Evolutionary conservation across 1,140 invertebrate species (phyloP), one percentile per base, ranked within the genome.

Genomic region (Drosophila miranda): DNA sequence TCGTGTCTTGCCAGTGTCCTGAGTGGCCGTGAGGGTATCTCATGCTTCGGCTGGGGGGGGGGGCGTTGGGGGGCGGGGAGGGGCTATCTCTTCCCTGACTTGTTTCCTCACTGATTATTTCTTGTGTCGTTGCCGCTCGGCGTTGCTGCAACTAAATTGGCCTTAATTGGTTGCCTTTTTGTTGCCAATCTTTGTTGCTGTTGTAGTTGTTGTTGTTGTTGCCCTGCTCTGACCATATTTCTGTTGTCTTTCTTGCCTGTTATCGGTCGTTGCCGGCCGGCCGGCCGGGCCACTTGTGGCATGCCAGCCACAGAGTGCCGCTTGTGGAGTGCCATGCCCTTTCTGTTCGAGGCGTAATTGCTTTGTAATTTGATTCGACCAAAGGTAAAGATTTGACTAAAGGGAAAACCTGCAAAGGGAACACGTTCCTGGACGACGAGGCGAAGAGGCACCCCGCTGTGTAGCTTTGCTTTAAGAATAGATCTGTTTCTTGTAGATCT

Each of bases 81-180:
- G 8, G 8, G 34, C 34, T 38, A 34, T 34, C 34, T 38, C 34
- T 38, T 13, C 11, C 34, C 34, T 38, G 34, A 38, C 34, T 38
- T 38, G 34, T 77, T 77, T 83, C 75, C 67, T 55, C 62, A 78
- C 74, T 82, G 78, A 82, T 82, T 82, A 82, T 78, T 78, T 81
- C 75, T 82, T 82, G 78, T 82, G 78, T 82, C 78, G 78, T 72
- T 68, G 71, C 77, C 63, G 71, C 67, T 54, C 68, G 64, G 77
- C 78, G 75, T 86, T 86, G 81, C 77, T 49, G 81, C 81, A 86
- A 86, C 81, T 77, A 86, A 86, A 86, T 86, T 86, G 81, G 81
- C 81, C 81, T 86, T 86, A 86, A 86, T 86, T 86, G 81, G 81
- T 75, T 81, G 81, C 82, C 74, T 75, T 75, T 75, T 75, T 75